A percentile compares a stretch with the other conserved stretches of the same genome.
phyloP scores from a whole-genome alignment of 2,888 invertebrate genomes.

The Atethmia centrago region DNA sequence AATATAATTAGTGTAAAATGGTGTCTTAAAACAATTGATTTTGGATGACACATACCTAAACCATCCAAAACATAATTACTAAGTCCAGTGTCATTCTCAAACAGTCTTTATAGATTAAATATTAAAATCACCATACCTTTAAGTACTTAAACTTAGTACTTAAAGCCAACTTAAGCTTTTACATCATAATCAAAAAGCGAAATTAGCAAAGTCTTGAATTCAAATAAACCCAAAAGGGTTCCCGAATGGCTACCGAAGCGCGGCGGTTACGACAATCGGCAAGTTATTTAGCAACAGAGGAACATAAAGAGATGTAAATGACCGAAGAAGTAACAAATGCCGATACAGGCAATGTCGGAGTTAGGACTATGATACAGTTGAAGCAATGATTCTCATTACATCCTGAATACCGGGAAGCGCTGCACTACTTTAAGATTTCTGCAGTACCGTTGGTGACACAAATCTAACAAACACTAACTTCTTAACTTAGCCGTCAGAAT shows the following conservation, averaged over 20 bases:
- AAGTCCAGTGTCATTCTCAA: not conserved
- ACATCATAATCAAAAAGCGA: constrained; percentile 56
- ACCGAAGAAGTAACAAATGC: constrained; percentile 58
- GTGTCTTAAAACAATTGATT: not conserved
- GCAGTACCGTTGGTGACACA: not conserved
- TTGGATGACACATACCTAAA: not conserved
- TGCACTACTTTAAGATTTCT: not conserved
- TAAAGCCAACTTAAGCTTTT: constrained; percentile 52
- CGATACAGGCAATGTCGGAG: constrained; percentile 42
- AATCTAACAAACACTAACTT: not conserved
- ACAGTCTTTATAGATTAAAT: constrained; percentile 16
- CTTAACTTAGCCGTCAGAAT: not conserved
- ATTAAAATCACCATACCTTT: constrained; percentile 22
- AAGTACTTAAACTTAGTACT: constrained; percentile 17
- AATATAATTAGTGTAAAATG: not conserved
- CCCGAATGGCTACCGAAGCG: constrained; percentile 19
- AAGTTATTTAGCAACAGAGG: constrained; percentile 50
- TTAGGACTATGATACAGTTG: constrained; percentile 23
- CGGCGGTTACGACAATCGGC: constrained; percentile 49
- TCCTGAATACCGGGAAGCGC: not conserved
- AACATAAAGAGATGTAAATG: constrained; percentile 63
- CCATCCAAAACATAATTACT: constrained; percentile 8
- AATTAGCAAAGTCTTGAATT: constrained; percentile 54
- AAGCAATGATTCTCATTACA: constrained; percentile 23
- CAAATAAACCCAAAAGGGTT: constrained; percentile 42